Evolutionary conservation across 1,140 invertebrate species (phyloP).

Genomic region (Saxidomus purpurata): DNA sequence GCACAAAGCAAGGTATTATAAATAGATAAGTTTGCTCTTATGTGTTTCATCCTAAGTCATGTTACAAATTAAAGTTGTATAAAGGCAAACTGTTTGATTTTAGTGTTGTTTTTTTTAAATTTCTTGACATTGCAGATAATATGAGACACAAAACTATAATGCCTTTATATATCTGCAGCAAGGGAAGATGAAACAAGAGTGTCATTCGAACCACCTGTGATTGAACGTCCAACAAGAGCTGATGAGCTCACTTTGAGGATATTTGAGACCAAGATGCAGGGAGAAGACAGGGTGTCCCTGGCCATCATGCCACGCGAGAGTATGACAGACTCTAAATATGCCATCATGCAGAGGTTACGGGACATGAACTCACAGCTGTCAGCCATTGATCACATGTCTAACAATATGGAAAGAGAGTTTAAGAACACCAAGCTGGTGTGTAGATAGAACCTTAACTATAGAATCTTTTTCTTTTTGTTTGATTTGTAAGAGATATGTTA

Average conservation of each 20-base stretch:
- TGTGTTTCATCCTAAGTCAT: no score
- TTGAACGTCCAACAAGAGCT: slow-evolving; percentile 59
- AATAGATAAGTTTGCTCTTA: no score
- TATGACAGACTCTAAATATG: slow-evolving; percentile 73
- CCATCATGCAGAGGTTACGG: slow-evolving; percentile 75
- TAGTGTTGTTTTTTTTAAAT: no score
- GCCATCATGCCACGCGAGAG: slow-evolving; percentile 78
- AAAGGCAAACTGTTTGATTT: no score
- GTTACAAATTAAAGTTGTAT: no score
- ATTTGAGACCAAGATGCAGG: slow-evolving; percentile 74
- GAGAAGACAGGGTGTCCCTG: slow-evolving; percentile 75
- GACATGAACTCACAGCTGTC: slow-evolving; percentile 82
- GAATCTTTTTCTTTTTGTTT: no score
- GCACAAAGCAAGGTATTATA: no score
- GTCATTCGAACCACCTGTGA: slow-evolving; percentile 45
- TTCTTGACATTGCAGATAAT: no score
- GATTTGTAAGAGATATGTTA: no score
- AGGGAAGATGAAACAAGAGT: slow-evolving; percentile 5
- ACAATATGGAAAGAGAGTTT: slow-evolving; percentile 83
- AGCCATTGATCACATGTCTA: slow-evolving; percentile 82
- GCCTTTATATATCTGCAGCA: no score
- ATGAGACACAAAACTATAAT: no score
- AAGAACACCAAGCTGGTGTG: slow-evolving; percentile 80
- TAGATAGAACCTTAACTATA: not conserved
- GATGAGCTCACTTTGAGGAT: slow-evolving; percentile 79